A percentile compares a stretch with the other conserved stretches of the same genome.
phyloP scores from a whole-genome alignment of 2,888 invertebrate genomes.

The Hemaris fuciformis region DNA sequence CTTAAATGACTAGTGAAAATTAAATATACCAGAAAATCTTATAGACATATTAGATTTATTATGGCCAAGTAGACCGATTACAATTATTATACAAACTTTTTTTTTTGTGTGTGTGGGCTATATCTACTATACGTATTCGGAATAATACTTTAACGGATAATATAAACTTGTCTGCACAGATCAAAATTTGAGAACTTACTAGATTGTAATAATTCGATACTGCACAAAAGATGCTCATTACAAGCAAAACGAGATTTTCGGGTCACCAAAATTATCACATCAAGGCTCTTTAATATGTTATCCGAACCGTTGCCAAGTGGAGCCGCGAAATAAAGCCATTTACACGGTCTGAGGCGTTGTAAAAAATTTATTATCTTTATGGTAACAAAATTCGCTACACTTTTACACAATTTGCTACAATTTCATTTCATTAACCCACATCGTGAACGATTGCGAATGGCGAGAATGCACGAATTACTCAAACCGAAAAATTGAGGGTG shows the following conservation, averaged over 20 bases:
- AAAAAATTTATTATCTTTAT: conserved; percentile 11
- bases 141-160: too few species aligned
- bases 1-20: too few species aligned
- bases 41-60: too few species aligned
- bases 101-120: too few species aligned
- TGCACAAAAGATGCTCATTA: background rate
- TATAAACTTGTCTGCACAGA: too few species aligned
- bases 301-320: background rate
- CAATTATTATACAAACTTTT: too few species aligned
- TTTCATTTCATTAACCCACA: conserved; percentile 16
- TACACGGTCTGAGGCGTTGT: background rate
- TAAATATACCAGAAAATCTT: too few species aligned
- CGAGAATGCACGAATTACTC: background rate
- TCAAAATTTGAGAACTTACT: too few species aligned
- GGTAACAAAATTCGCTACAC: conserved; percentile 12
- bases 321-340: conserved; percentile 8
- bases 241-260: background rate
- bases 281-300: background rate
- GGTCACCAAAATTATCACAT: background rate
- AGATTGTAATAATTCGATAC: too few species aligned
- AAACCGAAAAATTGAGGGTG: background rate
- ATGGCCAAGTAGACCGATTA: too few species aligned
- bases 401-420: conserved; percentile 19
- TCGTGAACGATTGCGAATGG: conserved; percentile 2
- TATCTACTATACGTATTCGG: too few species aligned